phyloP scores from a whole-genome alignment of 2,113 vertebrate genomes.

The Bettongia penicillata region DNA sequence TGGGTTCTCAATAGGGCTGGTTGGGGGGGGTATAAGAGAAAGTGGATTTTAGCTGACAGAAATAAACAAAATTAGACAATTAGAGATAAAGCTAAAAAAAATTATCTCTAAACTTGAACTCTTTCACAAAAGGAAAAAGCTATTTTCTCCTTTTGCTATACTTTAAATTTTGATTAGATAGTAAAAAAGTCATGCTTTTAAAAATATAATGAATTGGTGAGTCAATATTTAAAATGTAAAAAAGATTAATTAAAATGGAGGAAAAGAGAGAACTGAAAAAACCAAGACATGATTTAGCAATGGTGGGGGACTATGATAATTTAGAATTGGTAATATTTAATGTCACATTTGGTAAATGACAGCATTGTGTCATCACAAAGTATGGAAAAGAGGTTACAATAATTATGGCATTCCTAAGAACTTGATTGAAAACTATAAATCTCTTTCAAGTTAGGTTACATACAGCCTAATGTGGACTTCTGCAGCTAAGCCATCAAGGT shows the following conservation, averaged over 20 bases:
- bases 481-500: slow-evolving; percentile 80
- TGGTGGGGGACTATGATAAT: slow-evolving; percentile 22
- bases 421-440: slow-evolving; percentile 73
- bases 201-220: slow-evolving; percentile 45
- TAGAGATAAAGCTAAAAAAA: slow-evolving; percentile 22
- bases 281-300: slow-evolving; percentile 54
- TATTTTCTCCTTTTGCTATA: slow-evolving; percentile 44
- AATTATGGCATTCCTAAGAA: slow-evolving; percentile 64
- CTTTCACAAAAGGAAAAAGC: slow-evolving; percentile 24
- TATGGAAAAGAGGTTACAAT: slow-evolving; percentile 49
- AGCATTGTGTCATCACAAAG: slow-evolving; percentile 40
- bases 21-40: not conserved
- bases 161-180: slow-evolving; percentile 37
- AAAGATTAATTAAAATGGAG: slow-evolving; percentile 51
- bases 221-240: slow-evolving; percentile 36
- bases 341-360: slow-evolving; percentile 40
- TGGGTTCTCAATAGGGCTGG: not conserved
- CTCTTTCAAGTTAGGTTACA: slow-evolving; percentile 77
- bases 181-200: slow-evolving; percentile 39
- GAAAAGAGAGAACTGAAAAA: slow-evolving; percentile 53
- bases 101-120: not conserved
- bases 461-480: slow-evolving; percentile 69
- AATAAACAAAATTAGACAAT: slow-evolving; percentile 15
- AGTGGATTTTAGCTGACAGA: not conserved
- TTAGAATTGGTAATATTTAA: slow-evolving; percentile 29